These are phyloP conservation scores for Pristis pectinata DNA, from an alignment of 2,797 vertebrate genomes.

Conservation along the genomic window DNA sequence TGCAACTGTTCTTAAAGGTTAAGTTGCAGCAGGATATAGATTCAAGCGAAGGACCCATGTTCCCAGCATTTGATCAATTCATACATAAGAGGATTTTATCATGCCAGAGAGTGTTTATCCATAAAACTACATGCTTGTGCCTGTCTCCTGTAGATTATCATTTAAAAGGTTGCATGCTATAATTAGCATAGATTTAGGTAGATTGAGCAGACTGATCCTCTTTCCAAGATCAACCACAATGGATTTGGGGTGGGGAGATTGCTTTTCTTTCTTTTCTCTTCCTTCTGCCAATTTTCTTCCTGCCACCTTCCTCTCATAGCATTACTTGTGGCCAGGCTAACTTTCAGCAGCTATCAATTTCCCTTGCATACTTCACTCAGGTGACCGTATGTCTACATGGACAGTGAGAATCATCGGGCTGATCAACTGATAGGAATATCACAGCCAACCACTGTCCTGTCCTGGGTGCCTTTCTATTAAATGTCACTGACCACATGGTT, in stretches of 20 bases:
- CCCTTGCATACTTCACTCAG: neutral
- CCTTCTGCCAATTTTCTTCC: neutral
- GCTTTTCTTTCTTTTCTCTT: neutral
- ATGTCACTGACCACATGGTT: no score
- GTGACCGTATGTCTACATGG: no score
- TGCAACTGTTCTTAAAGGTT: neutral
- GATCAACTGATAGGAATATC: no score
- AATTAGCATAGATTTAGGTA: neutral
- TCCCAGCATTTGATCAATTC: neutral
- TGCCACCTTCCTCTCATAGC: neutral
- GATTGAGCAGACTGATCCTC: neutral
- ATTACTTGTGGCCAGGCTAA: neutral
- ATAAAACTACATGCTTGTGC: constrained; percentile 12
- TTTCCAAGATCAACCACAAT: neutral
- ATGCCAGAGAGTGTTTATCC: neutral
- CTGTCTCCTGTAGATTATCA: neutral
- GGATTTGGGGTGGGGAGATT: neutral
- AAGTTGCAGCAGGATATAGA: neutral
- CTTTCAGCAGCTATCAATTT: neutral
- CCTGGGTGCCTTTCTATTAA: no score
- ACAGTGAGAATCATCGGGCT: no score
- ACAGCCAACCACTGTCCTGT: no score
- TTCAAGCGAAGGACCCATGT: neutral
- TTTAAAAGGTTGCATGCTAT: neutral
- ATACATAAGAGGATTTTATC: neutral